These are phyloP conservation scores for Neodontobutis hainanensis DNA, from an alignment of 2,113 vertebrate genomes.

Conservation along the genomic window DNA sequence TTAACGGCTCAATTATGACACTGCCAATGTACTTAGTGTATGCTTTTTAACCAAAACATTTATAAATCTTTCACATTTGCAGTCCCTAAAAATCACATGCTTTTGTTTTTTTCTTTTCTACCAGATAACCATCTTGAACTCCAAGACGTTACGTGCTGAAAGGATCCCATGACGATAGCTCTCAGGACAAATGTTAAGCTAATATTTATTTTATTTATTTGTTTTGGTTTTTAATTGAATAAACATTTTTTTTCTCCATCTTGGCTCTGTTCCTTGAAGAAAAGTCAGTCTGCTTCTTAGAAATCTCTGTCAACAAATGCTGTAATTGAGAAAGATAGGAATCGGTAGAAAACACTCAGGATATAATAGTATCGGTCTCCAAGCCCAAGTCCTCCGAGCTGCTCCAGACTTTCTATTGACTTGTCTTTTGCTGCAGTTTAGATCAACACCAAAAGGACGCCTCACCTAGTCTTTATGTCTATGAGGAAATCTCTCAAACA, in stretches of 20 bases:
- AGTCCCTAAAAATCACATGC: not conserved
- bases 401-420: no score
- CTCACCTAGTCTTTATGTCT: no score
- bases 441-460: no score
- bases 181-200: slow-evolving; percentile 3
- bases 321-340: not conserved
- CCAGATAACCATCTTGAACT: slow-evolving; percentile 82
- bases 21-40: no score
- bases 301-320: no score
- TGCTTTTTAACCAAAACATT: no score
- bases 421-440: no score
- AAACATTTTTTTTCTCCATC: not conserved
- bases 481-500: no score
- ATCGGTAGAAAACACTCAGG: not conserved
- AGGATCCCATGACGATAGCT: slow-evolving; percentile 84
- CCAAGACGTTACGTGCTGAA: slow-evolving; percentile 83
- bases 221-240: not conserved
- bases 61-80: not conserved
- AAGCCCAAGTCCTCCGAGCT: no score
- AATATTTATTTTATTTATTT: not conserved
- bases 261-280: not conserved
- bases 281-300: no score
- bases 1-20: no score
- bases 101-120: slow-evolving; percentile 32
- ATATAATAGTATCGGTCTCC: no score